Evolutionary conservation across 1,140 invertebrate species (phyloP), one percentile per base, ranked within the genome.

Genomic region (Drosophila subpulchrella): DNA sequence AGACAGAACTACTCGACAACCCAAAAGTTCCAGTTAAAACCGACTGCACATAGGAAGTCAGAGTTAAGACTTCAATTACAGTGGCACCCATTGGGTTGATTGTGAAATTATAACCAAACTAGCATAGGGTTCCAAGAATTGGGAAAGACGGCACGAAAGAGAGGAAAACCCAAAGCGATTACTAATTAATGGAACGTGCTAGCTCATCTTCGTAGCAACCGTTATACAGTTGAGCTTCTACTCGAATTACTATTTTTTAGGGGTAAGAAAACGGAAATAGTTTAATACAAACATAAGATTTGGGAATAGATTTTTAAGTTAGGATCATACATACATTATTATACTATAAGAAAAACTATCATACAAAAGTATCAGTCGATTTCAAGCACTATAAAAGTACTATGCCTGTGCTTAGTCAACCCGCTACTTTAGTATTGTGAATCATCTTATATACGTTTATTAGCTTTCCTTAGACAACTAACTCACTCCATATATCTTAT

Each of bases 1-100:
- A 68, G 63, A 71, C 66, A 66, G 47, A 73, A 62, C 36, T 48
- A 54, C 56, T 63, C 59, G 59, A 62, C 36, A 62, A 50, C 34
- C 38, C 41, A 62, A 63, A 36, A 75, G 51, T 62, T 63, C 71
- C 58, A 63, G 71, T 42, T 74, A 74, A 74, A 61, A 73, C 56
- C 78, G 75, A 72, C 50, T 63, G 71, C 84, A 84, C 39, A 86
- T 89, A 86, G 71, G 79, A 83, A 86, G 79, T 88, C 75, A 60
- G 57, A 75, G 66, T 34, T 48, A 54, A 65, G 79, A 58, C 65
- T 89, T 67, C 44, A 79, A 89, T 86, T 89, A 83, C 71, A 86
- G 38, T 53, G 56, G 47, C 70, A 59, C 42, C 84, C 63, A 75
- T 80, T 48, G 48, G 48, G 34, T 66, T 61, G 51, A 75, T 48